Evolutionary conservation across 2,113 vertebrate genomes (phyloP).

Genomic region (Poeciliopsis prolifica): DNA sequence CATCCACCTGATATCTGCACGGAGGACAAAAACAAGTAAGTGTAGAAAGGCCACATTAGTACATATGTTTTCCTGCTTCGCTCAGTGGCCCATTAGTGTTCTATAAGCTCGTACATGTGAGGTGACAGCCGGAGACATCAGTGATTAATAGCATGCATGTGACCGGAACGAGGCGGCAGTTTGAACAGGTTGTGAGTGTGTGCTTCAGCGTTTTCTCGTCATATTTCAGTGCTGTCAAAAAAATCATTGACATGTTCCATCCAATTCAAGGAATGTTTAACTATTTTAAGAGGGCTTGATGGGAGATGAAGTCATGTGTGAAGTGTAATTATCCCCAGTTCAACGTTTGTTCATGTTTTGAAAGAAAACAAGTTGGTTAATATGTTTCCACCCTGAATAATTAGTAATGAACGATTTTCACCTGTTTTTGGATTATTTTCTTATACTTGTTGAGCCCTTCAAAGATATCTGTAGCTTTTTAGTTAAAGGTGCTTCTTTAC

Average conservation of each 20-base stretch:
- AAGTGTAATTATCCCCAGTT: conserved; percentile 76
- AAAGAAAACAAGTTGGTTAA: conserved; percentile 73
- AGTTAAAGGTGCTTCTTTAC: not conserved
- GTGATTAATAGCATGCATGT: conserved; percentile 69
- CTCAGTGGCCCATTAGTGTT: conserved; percentile 67
- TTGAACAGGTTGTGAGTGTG: conserved; percentile 45
- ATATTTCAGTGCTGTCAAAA: conserved; percentile 57
- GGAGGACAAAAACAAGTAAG: conserved; percentile 43
- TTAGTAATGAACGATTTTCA: conserved; percentile 24
- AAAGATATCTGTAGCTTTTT: not conserved
- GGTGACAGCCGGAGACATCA: conserved; percentile 63
- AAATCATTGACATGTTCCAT: conserved; percentile 73
- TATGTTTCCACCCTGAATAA: conserved; percentile 59
- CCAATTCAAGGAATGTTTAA: conserved; percentile 76
- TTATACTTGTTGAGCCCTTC: too few relatives aligned
- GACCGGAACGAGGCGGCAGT: conserved; percentile 50
- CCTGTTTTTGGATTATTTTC: not conserved
- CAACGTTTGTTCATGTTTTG: conserved; percentile 76
- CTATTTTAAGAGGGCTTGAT: conserved; percentile 62
- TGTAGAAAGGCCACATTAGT: conserved; percentile 26
- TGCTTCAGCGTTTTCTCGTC: conserved; percentile 51
- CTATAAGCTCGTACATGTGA: conserved; percentile 50
- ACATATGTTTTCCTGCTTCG: conserved; percentile 56
- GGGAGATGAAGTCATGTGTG: conserved; percentile 70
- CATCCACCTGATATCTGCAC: conserved; percentile 1